A percentile compares a stretch with the other conserved stretches of the same genome.
These are phyloP conservation scores for Thymallus thymallus DNA, from an alignment of 2,113 vertebrate genomes.

Conservation along the genomic window DNA sequence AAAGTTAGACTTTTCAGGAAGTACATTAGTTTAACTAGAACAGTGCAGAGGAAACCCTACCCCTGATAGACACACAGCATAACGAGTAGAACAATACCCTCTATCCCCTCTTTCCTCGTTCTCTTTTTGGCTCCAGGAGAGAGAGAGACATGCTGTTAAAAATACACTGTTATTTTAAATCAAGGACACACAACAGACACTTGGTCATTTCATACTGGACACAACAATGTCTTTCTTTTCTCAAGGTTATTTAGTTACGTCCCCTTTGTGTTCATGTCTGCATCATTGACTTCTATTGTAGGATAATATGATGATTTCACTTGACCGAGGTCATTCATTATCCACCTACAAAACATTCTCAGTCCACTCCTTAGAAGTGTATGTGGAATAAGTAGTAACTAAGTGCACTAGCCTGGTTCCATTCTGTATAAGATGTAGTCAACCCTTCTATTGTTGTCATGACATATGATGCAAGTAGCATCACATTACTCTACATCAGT, in stretches of 20 bases:
- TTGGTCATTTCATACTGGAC: slow-evolving; percentile 1
- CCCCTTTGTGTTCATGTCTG: slow-evolving; percentile 60
- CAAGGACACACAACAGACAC: slow-evolving; percentile 7
- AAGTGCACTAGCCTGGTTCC: too few relatives aligned
- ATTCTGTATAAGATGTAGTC: too few relatives aligned
- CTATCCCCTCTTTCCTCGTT: too few relatives aligned
- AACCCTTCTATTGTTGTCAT: too few relatives aligned
- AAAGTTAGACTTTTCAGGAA: slow-evolving; percentile 21
- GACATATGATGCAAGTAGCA: too few relatives aligned
- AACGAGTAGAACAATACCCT: slow-evolving; percentile 12
- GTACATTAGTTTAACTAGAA: not conserved
- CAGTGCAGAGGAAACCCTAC: slow-evolving; percentile 23
- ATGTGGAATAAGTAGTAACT: too few relatives aligned
- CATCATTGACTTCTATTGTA: slow-evolving; percentile 53
- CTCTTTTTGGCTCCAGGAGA: not conserved
- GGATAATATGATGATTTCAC: slow-evolving; percentile 9
- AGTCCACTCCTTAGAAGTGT: too few relatives aligned
- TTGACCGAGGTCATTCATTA: not conserved
- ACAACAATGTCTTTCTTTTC: slow-evolving; percentile 46
- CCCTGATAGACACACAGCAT: slow-evolving; percentile 7
- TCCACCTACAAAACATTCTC: not conserved
- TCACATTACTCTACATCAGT: too few relatives aligned
- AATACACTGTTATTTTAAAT: slow-evolving; percentile 15
- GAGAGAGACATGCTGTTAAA: slow-evolving; percentile 7
- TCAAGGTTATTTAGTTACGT: slow-evolving; percentile 55